phyloP scores from a whole-genome alignment of 2,888 invertebrate genomes.

The Chironomus tentans region DNA sequence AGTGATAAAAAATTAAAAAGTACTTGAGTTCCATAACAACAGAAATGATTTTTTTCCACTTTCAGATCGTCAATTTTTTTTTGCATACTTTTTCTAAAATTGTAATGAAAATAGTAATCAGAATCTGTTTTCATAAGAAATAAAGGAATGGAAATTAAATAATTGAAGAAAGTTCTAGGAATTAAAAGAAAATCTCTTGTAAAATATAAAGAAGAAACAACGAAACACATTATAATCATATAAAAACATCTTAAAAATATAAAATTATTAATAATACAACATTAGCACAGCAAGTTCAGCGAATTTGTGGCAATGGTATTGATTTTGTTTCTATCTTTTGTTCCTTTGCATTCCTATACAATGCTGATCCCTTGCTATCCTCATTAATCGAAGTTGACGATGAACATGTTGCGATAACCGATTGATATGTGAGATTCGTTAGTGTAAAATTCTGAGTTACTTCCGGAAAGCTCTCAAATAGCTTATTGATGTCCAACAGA shows the following conservation, averaged over 20 bases:
- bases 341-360: neutral
- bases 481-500: slow-evolving; percentile 40
- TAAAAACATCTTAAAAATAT: too few species aligned
- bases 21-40: neutral
- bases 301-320: neutral
- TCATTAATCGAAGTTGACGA: neutral
- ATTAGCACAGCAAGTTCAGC: neutral
- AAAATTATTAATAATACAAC: too few species aligned
- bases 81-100: too few species aligned
- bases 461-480: slow-evolving; percentile 33
- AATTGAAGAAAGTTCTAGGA: too few species aligned
- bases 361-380: neutral
- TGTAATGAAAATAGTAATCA: too few species aligned
- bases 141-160: too few species aligned
- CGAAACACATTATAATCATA: too few species aligned
- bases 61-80: too few species aligned
- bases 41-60: too few species aligned
- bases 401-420: slow-evolving; percentile 1
- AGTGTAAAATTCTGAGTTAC: slow-evolving; percentile 2
- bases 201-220: too few species aligned
- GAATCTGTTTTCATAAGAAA: too few species aligned
- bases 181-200: too few species aligned
- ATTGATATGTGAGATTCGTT: slow-evolving; percentile 1
- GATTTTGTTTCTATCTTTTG: neutral
- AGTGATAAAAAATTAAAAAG: neutral